A percentile compares a stretch with the other conserved stretches of the same genome.
Conservation (phyloP, 2,888 invertebrate species). For the Dicyrtoma fusca region DNA sequence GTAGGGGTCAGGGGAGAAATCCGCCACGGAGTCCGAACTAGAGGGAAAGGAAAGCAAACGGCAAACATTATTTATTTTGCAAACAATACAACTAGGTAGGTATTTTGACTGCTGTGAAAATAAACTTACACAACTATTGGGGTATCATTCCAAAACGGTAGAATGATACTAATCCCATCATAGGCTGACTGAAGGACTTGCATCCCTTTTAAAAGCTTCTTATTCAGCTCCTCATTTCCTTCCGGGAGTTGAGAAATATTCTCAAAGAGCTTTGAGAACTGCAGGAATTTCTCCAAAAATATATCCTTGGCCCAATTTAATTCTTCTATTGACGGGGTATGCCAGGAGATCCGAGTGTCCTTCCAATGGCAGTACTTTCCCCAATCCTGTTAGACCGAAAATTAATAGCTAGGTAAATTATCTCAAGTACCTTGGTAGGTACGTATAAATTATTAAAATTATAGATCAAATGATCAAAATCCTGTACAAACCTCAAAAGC, state of each 20-base stretch:
- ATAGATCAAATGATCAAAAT: slow-evolving; percentile 2
- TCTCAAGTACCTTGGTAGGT: background rate
- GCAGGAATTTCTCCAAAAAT: slow-evolving; percentile 47
- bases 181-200: slow-evolving; percentile 70
- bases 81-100: background rate
- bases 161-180: slow-evolving; percentile 67
- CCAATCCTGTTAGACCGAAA: slow-evolving; percentile 80
- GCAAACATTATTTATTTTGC: too few relatives aligned
- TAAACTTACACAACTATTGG: slow-evolving; percentile 58
- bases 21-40: slow-evolving; percentile 63
- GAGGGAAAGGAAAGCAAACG: background rate
- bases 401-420: background rate
- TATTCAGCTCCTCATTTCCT: slow-evolving; percentile 64
- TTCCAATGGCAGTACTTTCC: slow-evolving; percentile 71
- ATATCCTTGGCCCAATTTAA: slow-evolving; percentile 69
- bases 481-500: slow-evolving; percentile 46
- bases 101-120: too few relatives aligned
- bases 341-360: slow-evolving; percentile 74
- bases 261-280: slow-evolving; percentile 64
- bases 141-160: slow-evolving; percentile 73
- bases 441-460: background rate
- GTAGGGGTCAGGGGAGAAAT: slow-evolving; percentile 61
- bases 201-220: slow-evolving; percentile 71
- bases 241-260: slow-evolving; percentile 65
- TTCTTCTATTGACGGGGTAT: slow-evolving; percentile 73